These are phyloP conservation scores for Macquaria ambigua DNA, from an alignment of 2,113 vertebrate species.

Conservation along the genomic window DNA sequence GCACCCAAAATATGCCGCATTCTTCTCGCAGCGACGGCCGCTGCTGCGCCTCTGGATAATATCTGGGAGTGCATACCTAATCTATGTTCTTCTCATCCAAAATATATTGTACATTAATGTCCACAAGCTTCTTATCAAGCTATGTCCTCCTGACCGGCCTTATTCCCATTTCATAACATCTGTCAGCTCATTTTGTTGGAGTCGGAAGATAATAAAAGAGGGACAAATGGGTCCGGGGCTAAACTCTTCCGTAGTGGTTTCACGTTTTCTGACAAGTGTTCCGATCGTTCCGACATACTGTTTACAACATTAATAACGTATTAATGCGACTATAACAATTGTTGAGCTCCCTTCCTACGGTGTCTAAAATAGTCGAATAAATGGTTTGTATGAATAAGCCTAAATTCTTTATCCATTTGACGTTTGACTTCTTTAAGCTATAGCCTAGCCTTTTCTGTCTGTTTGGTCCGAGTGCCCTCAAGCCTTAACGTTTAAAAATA, in stretches of 20 bases:
- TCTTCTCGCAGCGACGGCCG: conserved; percentile 79
- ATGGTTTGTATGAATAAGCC: neutral
- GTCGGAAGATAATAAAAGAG: conserved; percentile 69
- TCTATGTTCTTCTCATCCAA: neutral
- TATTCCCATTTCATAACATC: conserved; percentile 46
- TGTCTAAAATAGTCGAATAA: neutral
- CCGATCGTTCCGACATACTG: neutral
- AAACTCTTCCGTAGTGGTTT: conserved; percentile 66
- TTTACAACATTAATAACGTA: neutral
- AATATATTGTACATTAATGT: neutral
- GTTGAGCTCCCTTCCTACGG: rapidly evolving
- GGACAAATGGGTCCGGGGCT: conserved; percentile 61
- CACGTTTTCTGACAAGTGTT: neutral
- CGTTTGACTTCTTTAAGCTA: neutral
- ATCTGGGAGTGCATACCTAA: conserved; percentile 77
- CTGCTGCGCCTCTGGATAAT: conserved; percentile 67
- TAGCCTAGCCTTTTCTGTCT: neutral
- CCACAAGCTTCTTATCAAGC: neutral
- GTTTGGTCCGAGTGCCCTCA: neutral
- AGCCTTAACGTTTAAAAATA: no score
- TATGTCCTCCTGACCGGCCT: conserved; percentile 18
- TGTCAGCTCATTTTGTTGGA: conserved; percentile 5
- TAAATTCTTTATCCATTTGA: neutral
- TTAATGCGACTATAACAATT: neutral
- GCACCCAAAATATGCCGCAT: conserved; percentile 78